Percentiles rank a stretch among this genome's conserved stretches.
These are phyloP conservation scores for Xerus rutilus DNA, from an alignment of 2,797 vertebrate species.

Conservation along the genomic window DNA sequence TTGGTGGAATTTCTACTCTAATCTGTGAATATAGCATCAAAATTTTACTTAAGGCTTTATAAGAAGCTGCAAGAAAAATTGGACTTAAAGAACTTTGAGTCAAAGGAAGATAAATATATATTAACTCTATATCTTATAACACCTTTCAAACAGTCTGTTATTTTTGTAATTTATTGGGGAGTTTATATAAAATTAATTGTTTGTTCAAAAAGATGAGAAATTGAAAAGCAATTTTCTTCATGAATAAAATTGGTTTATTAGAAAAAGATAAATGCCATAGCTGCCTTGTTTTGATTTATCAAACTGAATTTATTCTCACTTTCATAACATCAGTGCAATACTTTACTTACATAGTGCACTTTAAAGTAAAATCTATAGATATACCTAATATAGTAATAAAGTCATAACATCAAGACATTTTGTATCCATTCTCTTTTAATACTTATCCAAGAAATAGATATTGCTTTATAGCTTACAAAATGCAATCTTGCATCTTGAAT, in stretches of 20 bases:
- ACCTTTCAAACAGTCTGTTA: background rate
- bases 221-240: conserved; percentile 54
- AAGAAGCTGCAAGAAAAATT: background rate
- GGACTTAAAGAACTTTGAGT: background rate
- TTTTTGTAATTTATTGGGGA: conserved; percentile 43
- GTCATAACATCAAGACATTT: background rate
- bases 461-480: conserved; percentile 55
- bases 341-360: background rate
- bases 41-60: background rate
- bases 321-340: background rate
- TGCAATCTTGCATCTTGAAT: background rate
- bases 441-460: background rate
- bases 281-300: background rate
- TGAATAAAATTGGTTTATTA: conserved; percentile 17
- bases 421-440: background rate
- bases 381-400: background rate
- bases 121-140: background rate
- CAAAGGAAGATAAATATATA: conserved; percentile 25
- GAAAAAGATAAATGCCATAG: background rate
- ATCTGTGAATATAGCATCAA: background rate
- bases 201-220: conserved; percentile 12
- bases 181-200: conserved; percentile 13
- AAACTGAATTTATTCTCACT: background rate
- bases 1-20: background rate
- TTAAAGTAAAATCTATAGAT: conserved; percentile 17